phyloP scores from a whole-genome alignment of 2,113 vertebrate species.

The Tympanuchus pallidicinctus region DNA sequence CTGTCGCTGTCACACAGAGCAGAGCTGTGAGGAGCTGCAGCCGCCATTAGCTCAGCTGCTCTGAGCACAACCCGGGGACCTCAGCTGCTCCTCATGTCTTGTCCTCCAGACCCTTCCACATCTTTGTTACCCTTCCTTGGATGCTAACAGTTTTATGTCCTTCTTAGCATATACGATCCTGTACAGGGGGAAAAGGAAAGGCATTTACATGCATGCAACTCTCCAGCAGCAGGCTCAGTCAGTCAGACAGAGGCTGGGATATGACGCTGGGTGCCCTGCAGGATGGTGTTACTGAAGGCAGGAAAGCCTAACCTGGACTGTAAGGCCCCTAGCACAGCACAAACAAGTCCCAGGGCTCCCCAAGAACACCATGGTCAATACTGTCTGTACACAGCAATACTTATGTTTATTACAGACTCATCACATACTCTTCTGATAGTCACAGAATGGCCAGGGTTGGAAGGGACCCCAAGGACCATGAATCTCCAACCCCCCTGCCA shows the following conservation, averaged over 20 bases:
- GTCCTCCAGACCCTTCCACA: too few relatives aligned
- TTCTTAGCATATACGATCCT: neutral
- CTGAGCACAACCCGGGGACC: too few relatives aligned
- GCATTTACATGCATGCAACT: rapidly evolving
- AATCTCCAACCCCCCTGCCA: too few relatives aligned
- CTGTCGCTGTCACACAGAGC: neutral
- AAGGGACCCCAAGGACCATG: too few relatives aligned
- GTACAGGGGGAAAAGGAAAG: neutral
- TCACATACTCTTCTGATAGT: neutral
- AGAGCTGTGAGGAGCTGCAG: neutral
- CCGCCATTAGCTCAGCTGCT: neutral
- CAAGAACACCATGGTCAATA: neutral
- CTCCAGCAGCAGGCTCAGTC: neutral
- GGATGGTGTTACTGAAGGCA: neutral
- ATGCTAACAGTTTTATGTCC: too few relatives aligned
- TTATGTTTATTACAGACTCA: neutral
- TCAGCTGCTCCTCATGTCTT: too few relatives aligned
- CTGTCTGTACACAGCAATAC: neutral
- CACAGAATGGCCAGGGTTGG: too few relatives aligned
- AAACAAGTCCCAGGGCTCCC: neutral
- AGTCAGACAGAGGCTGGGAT: neutral
- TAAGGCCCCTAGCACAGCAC: neutral
- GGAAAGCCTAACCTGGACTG: neutral
- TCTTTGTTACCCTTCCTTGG: too few relatives aligned
- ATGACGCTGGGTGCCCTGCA: neutral